These are phyloP conservation scores for Macquaria ambigua DNA, from an alignment of 2,113 vertebrate genomes.

Conservation along the genomic window DNA sequence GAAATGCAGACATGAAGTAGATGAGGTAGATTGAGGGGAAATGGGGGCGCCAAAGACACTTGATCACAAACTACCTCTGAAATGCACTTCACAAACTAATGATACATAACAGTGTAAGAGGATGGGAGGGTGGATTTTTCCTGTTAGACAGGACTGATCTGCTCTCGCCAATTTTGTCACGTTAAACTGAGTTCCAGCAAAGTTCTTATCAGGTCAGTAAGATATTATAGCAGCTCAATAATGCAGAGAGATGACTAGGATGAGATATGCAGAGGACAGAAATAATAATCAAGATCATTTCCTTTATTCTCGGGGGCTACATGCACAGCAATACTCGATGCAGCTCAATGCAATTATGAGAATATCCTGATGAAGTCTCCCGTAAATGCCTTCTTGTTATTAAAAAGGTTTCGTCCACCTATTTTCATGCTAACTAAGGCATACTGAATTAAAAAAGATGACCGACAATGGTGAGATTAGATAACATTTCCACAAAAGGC, in stretches of 20 bases:
- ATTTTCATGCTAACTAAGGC: constrained; percentile 53
- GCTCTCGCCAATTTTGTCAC: background rate
- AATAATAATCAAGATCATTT: constrained; percentile 23
- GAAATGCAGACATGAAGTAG: constrained; percentile 16
- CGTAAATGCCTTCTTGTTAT: constrained; percentile 19
- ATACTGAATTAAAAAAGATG: constrained; percentile 16
- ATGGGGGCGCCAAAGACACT: background rate
- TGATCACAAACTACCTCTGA: background rate
- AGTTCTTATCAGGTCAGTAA: constrained; percentile 45
- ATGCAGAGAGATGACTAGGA: constrained; percentile 1
- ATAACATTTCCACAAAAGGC: constrained; percentile 4
- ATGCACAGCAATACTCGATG: background rate
- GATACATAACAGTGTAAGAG: background rate
- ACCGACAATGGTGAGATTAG: background rate
- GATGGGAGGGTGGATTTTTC: background rate
- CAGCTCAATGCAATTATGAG: constrained; percentile 10
- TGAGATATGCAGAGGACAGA: constrained; percentile 5
- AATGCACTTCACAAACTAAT: constrained; percentile 21
- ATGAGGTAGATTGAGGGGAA: constrained; percentile 4
- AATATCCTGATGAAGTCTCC: constrained; percentile 28
- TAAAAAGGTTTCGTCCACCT: constrained; percentile 27
- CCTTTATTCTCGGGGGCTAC: constrained; percentile 16
- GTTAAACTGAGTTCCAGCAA: background rate
- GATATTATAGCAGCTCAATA: constrained; percentile 9
- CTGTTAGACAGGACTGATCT: constrained; percentile 14